Evolutionary conservation across 1,140 invertebrate genomes (phyloP).

Genomic region (Drosophila quadrilineata): DNA sequence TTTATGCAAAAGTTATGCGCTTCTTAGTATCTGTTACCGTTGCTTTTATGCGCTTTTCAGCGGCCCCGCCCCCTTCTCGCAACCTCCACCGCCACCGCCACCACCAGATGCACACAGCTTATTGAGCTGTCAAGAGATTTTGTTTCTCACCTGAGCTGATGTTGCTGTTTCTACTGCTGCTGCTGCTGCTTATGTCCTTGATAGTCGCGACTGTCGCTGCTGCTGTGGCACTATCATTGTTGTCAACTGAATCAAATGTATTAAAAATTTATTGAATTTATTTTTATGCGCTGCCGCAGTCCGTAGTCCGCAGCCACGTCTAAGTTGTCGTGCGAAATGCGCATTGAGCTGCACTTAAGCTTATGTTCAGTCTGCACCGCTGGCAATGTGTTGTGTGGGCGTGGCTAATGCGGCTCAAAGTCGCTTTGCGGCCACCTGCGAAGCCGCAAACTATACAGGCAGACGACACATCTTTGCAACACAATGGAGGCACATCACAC

Average conservation of each 20-base stretch:
- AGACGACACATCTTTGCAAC: neutral
- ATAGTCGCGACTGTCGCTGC: too few species aligned
- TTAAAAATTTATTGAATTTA: conserved; percentile 77
- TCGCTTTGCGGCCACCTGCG: neutral
- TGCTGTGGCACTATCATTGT: conserved; percentile 52
- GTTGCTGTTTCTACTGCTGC: conserved; percentile 8
- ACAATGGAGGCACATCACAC: too few species aligned
- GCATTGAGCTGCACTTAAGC: conserved; percentile 63
- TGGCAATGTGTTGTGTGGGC: neutral
- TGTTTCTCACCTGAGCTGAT: conserved; percentile 35
- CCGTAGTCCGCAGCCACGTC: neutral
- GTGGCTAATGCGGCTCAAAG: conserved; percentile 25
- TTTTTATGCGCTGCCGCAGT: conserved; percentile 48
- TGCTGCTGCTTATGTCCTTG: conserved; percentile 5
- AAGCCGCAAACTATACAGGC: neutral
- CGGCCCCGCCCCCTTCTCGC: neutral
- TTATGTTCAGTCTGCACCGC: conserved; percentile 22
- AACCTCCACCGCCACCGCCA: neutral
- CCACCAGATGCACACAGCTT: conserved; percentile 12
- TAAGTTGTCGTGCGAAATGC: conserved; percentile 17
- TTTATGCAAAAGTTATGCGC: conserved; percentile 65
- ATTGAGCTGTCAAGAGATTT: conserved; percentile 34
- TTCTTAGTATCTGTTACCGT: conserved; percentile 38
- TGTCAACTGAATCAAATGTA: conserved; percentile 53
- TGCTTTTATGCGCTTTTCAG: conserved; percentile 3